Evolutionary conservation across 1,140 invertebrate species (phyloP), one percentile per base, ranked within the genome.

Genomic region (Tribolium madens): DNA sequence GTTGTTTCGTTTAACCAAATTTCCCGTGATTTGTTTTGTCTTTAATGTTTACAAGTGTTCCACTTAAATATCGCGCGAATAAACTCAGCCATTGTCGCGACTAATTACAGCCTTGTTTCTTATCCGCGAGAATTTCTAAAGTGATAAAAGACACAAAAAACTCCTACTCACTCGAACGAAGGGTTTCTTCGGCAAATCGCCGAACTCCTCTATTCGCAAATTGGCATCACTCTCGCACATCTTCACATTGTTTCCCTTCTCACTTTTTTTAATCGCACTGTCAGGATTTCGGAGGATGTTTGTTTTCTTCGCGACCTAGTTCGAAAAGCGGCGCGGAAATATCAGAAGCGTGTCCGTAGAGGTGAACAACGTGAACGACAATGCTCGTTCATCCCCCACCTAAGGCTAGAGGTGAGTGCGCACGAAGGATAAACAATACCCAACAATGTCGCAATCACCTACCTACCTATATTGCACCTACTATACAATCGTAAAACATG

Each of bases 81-180:
- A 5, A 47, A 10, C 46, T n/a, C 2, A 13, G 12, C 46, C 14
- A 52, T 52, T 52, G 15, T 7, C 12, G 50, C 50, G 6, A 17
- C 10, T 52, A 52, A 52, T 17, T 13, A 7, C 50, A 31, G 12
- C 13, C 13, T 52, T 14, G 50, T 14, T 31, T 31, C 26, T 31
- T 31, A 31, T 31, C 26, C 26, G 6, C 26, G 2, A n/a, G 36
- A 5, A 21, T 57, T 57, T 57, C 18, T 57, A 18, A 57, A 18
- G 7, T 4, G 15, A 18, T 15, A 7, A 46, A 14, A 47, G 7
- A 13, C 46, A 71, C 1, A 52, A 71, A 36, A 71, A 36, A 31
- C 31, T 46, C 5, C 4, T 57, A 79, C 75, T 77, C 50, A 79
- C 78, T 76, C 78, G 69, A 18, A 79, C 75, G 69, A 79, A 79